Evolutionary conservation across 1,140 invertebrate species (phyloP), one percentile per base, ranked within the genome.

Genomic region (Drosophila quadrilineata): DNA sequence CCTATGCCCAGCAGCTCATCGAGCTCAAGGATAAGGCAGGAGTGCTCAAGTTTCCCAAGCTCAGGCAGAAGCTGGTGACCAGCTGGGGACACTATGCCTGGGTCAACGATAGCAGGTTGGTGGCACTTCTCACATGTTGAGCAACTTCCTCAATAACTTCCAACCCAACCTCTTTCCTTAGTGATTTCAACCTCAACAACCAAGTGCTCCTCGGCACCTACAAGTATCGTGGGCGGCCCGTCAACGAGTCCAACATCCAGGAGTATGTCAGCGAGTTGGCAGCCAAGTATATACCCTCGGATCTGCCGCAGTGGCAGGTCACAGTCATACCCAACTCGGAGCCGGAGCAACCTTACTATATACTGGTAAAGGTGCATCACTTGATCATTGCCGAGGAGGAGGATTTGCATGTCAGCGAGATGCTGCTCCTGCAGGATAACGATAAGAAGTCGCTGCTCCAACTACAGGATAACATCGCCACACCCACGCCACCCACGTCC

Each of bases 221-320:
- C 31, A 92, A 91, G 2, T 94, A 93, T 68, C 92, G 94, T 48
- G 94, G 94, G 6, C 89, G 94, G 16, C 91, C 92, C 1, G 92
- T 96, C 3, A 92, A 91, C 19, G 94, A 96, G 19, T 88, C 89
- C n/a, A 96, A 95, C 71, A 93, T 96, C 60, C 91, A 96, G 94
- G 94, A 95, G 38, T 95, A 93, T 79, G 92, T 96, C 3, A 95
- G 94, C 70, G 94, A 95, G 24, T 91, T 94, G 9, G 93, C 95
- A n/a, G 93, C 93, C 2, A 95, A 95, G 89, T 94, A 94, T 71
- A 91, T 96, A 21, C 92, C 94, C 2, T 88, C 87, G 2, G 92
- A 93, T 31, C 89, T 93, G 22, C 93, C 95, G 1, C 95, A 95
- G 0, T 96, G 95, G 95, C 95, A 96, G 79, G 92, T 95, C n/a